Conservation (phyloP, 2,888 invertebrate species). For the Scaptodrosophila latifasciaeformis region DNA sequence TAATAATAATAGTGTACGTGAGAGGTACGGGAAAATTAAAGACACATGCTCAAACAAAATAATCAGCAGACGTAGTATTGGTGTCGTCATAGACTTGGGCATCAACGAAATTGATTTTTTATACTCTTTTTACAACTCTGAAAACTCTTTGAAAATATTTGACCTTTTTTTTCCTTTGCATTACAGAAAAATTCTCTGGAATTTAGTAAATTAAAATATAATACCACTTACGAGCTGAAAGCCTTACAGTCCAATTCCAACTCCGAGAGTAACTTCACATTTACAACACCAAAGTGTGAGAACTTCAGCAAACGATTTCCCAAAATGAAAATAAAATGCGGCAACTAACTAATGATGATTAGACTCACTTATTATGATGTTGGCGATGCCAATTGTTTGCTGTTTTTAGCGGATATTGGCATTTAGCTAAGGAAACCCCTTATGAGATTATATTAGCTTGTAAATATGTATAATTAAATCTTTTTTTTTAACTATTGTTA, state of each 20-base stretch:
- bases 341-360: slow-evolving; percentile 24
- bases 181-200: slow-evolving; percentile 73
- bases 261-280: slow-evolving; percentile 51
- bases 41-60: no score
- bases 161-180: slow-evolving; percentile 3
- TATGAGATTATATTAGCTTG: slow-evolving; percentile 58
- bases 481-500: slow-evolving; percentile 49
- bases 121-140: no score
- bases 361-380: slow-evolving; percentile 53
- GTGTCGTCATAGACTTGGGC: no score
- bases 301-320: slow-evolving; percentile 71
- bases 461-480: slow-evolving; percentile 53
- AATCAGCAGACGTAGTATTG: no score
- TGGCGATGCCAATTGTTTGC: no score
- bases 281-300: slow-evolving; percentile 73
- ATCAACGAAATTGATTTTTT: no score
- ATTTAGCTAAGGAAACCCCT: not conserved
- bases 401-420: no score
- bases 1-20: no score
- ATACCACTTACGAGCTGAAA: slow-evolving; percentile 71
- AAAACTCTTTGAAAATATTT: not conserved
- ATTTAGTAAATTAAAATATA: slow-evolving; percentile 72
- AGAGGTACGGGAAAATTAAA: no score
- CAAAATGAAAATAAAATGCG: slow-evolving; percentile 71
- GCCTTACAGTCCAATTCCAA: slow-evolving; percentile 47